Evolutionary conservation across 2,888 invertebrate species (phyloP), one percentile per base, ranked within the genome.

Genomic region (Nymphalis polychloros): DNA sequence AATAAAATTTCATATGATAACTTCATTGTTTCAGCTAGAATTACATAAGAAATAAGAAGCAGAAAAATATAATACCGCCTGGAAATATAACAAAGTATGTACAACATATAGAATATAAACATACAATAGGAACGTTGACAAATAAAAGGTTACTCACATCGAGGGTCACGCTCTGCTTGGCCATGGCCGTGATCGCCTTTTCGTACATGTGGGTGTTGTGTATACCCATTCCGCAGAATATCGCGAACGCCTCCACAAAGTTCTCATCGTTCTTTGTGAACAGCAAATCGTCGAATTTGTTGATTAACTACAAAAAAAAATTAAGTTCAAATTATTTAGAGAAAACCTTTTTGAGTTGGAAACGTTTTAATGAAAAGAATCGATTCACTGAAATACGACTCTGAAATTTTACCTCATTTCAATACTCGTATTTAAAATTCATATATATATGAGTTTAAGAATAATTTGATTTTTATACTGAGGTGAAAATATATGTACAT

Each of bases 121-220:
- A 17, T 8, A 55, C 53, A 27, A 57, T 57, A 57, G 35, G 35
- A 35, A 19, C 27, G 23, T 4, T 27, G 13, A 41, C 57, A 52
- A 27, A 41, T 57, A 41, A 57, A 41, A 57, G 57, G 41, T 41
- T 19, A 89, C 93, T 92, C 66, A 97, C 97, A 86, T 98, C 98
- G 79, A 98, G 93, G 7, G 98, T 98, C 73, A 98, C 98, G 83
- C 97, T 97, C 88, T 98, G 98, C 86, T 98, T 98, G 68, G 98
- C 98, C 96, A 98, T 98, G 20, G 98, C 97, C 71, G 97, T 97
- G 85, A 97, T 96, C 52, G 98, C 98, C 88, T 96, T 97, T 90
- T 98, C 98, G 84, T 98, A 98, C 98, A 98, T 98, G 86, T 98
- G 97, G 64, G 98, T 98, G 85, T 98, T 98, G 90, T 98, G 97